Base-by-base conservation (phyloP, 1,140 invertebrate genomes). In the Pollicipes pollicipes region DNA sequence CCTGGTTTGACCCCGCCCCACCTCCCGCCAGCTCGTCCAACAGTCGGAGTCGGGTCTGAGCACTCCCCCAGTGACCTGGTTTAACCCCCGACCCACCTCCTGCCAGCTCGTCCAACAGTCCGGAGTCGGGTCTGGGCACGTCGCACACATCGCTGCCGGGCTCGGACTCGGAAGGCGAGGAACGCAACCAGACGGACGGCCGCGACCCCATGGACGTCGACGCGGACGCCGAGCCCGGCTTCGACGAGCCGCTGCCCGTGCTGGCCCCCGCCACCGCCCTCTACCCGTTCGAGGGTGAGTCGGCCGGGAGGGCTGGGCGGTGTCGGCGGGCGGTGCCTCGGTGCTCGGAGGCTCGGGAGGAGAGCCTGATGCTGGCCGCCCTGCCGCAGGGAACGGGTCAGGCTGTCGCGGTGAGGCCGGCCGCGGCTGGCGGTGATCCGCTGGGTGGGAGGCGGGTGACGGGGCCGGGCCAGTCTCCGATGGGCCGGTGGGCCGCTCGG, bases 251-350 rank as follows among this genome's bases (percentile, higher is more conserved):
- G 64, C 87, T 91, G 73, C 88, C 90, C 16, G 82, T 85, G 8
- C 83, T 90, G 68, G 95, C 95, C 66, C 90, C 88, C 35, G 97
- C 93, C 82, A 87, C 87, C 80, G 95, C 95, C 68, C 81, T 98
- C 24, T 99, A 98, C 84, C 85, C 90, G 68, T 99, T 98, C 82
- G 93, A 97, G 86, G 95, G 95, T 97, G 79, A 74, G 76, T 73
- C 10, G 8, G 13, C 13, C 45, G 10, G 10, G 13, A 10, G 6
- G 6, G 45, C 17, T 6, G 45, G 13, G 45, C 24, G 45, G 32
- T 58, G 10, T 58, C 13, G 45, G 45, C n/a, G n/a, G n/a, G n/a
- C n/a, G n/a, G n/a, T n/a, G n/a, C n/a, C n/a, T n/a, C n/a, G n/a
- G n/a, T n/a, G n/a, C n/a, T n/a, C n/a, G n/a, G n/a, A n/a, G n/a